phyloP scores from a whole-genome alignment of 2,888 invertebrate genomes.

The Heliconius aoede region DNA sequence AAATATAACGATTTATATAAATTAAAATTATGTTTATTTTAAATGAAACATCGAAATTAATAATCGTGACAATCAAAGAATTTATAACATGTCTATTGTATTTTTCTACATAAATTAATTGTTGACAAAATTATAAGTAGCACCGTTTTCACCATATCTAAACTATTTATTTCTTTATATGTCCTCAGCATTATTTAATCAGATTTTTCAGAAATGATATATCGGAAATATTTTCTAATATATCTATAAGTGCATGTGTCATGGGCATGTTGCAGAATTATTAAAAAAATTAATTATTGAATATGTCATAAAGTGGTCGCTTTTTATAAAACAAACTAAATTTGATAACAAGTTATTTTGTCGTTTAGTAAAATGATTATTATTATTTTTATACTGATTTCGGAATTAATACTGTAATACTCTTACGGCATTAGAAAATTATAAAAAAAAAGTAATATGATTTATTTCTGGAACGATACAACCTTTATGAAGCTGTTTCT shows the following conservation, averaged over 20 bases:
- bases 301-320: too few relatives aligned
- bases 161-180: too few relatives aligned
- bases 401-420: not conserved
- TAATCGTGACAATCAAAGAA: too few relatives aligned
- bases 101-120: constrained; percentile 3
- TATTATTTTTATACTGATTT: too few relatives aligned
- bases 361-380: too few relatives aligned
- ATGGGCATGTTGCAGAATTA: not conserved
- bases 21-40: too few relatives aligned
- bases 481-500: not conserved
- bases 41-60: too few relatives aligned
- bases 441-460: not conserved
- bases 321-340: too few relatives aligned
- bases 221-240: not conserved
- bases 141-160: not conserved
- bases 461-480: not conserved
- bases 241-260: not conserved
- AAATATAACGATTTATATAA: not conserved
- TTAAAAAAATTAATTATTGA: too few relatives aligned
- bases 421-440: not conserved
- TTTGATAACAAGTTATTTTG: too few relatives aligned
- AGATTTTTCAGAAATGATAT: not conserved
- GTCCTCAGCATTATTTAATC: not conserved
- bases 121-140: constrained; percentile 5
- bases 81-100: constrained; percentile 7